Percentiles rank a stretch among this genome's conserved stretches.
Conservation (phyloP, 1,140 invertebrate genomes). For the Chironomus striatipennis region DNA sequence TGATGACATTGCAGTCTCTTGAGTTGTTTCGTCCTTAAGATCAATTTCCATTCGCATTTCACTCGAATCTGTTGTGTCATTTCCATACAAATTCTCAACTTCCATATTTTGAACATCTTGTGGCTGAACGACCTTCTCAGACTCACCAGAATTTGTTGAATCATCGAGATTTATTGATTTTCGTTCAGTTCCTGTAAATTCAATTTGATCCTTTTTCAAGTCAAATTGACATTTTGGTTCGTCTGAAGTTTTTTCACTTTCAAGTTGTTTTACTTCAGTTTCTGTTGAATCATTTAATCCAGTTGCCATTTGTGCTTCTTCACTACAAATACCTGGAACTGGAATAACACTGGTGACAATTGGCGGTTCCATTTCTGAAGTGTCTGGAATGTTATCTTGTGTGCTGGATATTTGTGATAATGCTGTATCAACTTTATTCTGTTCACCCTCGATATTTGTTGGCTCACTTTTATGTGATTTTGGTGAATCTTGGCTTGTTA, state of each 20-base stretch:
- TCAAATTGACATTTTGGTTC: constrained; percentile 35
- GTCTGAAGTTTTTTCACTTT: constrained; percentile 14
- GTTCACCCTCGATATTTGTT: constrained; percentile 27
- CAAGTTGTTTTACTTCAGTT: constrained; percentile 18
- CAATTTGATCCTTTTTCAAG: constrained; percentile 39
- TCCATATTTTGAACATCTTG: not conserved
- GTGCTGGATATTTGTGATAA: constrained; percentile 51
- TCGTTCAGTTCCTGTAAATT: constrained; percentile 32
- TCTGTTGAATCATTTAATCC: constrained; percentile 37
- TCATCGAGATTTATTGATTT: not conserved
- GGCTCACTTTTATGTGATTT: constrained; percentile 22
- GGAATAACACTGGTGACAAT: constrained; percentile 17
- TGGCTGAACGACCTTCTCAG: not conserved
- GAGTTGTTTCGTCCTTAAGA: constrained; percentile 19
- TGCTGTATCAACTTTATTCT: constrained; percentile 45
- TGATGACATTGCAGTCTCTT: constrained; percentile 15
- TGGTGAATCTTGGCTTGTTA: constrained; percentile 43
- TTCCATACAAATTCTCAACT: constrained; percentile 17
- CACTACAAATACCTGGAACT: constrained; percentile 24
- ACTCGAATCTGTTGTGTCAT: constrained; percentile 23
- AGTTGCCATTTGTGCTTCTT: constrained; percentile 38
- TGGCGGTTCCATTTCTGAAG: constrained; percentile 25
- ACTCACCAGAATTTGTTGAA: not conserved
- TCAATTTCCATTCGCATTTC: constrained; percentile 24
- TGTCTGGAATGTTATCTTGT: constrained; percentile 31